A percentile compares a stretch with the other conserved stretches of the same genome.
phyloP scores from a whole-genome alignment of 2,113 vertebrate species.

The Lagopus muta region DNA sequence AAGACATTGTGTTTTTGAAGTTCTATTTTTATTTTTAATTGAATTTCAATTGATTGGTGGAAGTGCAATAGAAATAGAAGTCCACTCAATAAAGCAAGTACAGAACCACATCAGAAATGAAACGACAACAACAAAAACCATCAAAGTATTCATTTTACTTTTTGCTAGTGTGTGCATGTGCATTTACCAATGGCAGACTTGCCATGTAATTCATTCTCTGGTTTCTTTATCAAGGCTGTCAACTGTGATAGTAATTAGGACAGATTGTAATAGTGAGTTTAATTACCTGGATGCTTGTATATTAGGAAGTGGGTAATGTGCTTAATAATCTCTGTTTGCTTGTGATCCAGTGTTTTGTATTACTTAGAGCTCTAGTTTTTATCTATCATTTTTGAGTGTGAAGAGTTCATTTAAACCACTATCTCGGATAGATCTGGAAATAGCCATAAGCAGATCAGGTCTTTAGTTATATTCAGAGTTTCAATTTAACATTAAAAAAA shows the following conservation, averaged over 20 bases:
- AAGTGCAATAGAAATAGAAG: neutral
- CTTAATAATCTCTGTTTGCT: neutral
- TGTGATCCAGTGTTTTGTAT: neutral
- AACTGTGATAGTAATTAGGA: neutral
- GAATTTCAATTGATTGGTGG: slow-evolving; percentile 20
- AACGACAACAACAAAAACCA: neutral
- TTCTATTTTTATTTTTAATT: slow-evolving; percentile 56
- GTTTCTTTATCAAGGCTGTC: neutral
- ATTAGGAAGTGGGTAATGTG: neutral
- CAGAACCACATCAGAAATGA: neutral
- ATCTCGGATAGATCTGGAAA: neutral
- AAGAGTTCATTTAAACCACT: neutral
- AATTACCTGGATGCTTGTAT: neutral
- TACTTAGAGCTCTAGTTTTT: neutral
- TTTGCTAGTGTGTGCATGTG: neutral
- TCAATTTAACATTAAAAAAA: neutral
- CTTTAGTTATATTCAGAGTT: neutral
- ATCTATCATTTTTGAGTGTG: neutral
- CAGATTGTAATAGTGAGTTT: neutral
- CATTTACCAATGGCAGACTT: neutral
- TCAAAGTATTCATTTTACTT: neutral
- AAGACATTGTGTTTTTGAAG: neutral
- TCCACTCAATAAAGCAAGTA: neutral
- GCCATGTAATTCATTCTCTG: neutral
- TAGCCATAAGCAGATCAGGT: neutral